A percentile compares a stretch with the other conserved stretches of the same genome.
Evolutionary conservation across 1,140 invertebrate genomes (phyloP).

Genomic region (Drosophila burlai): DNA sequence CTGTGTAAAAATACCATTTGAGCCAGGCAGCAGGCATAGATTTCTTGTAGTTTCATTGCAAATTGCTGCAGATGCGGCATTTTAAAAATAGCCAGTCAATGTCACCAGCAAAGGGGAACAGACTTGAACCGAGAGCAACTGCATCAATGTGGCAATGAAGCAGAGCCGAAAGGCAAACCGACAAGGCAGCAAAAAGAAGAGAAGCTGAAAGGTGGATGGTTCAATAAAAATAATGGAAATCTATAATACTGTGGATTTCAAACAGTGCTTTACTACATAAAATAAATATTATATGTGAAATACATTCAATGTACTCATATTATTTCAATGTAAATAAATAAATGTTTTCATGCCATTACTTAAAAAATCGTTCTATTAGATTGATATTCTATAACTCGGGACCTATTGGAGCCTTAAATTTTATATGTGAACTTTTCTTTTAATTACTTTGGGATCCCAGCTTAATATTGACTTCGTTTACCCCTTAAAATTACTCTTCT

Average conservation of each 20-base stretch:
- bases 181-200: constrained; percentile 12
- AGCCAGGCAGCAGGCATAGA: constrained; percentile 53
- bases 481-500: neutral
- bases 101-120: constrained; percentile 57
- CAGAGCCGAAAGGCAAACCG: constrained; percentile 38
- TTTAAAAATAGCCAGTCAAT: constrained; percentile 77
- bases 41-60: constrained; percentile 45
- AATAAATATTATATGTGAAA: neutral
- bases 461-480: neutral
- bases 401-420: neutral
- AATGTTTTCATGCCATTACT: neutral
- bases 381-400: neutral
- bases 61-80: constrained; percentile 66
- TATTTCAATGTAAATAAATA: no score
- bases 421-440: neutral
- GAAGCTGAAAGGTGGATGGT: constrained; percentile 4
- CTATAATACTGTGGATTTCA: neutral
- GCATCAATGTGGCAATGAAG: constrained; percentile 74
- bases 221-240: neutral
- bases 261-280: no score
- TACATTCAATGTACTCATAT: no score
- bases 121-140: constrained; percentile 45
- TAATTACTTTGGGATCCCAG: neutral
- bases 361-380: neutral
- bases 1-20: constrained; percentile 3